A percentile compares a stretch with the other conserved stretches of the same genome.
Conservation (phyloP, 1,140 invertebrate species). For the Spodoptera litura region DNA sequence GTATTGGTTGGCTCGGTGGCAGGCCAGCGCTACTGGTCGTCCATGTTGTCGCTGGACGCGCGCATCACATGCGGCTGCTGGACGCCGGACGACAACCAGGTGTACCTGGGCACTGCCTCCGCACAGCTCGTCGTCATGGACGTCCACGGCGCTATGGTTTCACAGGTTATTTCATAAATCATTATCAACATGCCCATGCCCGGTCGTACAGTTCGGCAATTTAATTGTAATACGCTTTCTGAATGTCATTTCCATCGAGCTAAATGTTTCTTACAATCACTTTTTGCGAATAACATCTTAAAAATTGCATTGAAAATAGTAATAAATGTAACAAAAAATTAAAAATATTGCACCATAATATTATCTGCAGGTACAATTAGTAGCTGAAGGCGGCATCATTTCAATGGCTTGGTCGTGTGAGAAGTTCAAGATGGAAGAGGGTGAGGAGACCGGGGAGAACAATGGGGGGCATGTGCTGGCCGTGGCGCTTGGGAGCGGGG, state of each 20-base stretch:
- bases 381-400: conserved; percentile 92
- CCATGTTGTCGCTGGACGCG: conserved; percentile 97
- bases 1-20: conserved; percentile 98
- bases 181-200: neutral
- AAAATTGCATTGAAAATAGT: too few relatives aligned
- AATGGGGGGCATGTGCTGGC: conserved; percentile 91
- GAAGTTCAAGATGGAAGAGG: conserved; percentile 99
- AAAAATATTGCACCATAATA: too few relatives aligned
- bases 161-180: conserved; percentile 89
- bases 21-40: conserved; percentile 99
- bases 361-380: conserved; percentile 91
- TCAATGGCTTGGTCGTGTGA: conserved; percentile 98
- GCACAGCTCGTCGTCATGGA: conserved; percentile 98
- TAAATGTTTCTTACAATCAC: too few relatives aligned
- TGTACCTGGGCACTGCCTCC: conserved; percentile 97
- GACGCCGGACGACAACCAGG: conserved; percentile 99
- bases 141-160: conserved; percentile 97
- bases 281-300: too few relatives aligned
- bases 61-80: conserved; percentile 98
- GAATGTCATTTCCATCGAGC: too few relatives aligned
- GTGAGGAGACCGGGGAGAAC: conserved; percentile 87
- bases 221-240: too few relatives aligned
- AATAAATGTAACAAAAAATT: too few relatives aligned
- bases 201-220: too few relatives aligned
- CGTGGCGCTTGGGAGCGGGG: conserved; percentile 95